Base-by-base conservation (phyloP, 35 echinoderm and acorn worm species). In the Ophiothrix spiculata region DNA sequence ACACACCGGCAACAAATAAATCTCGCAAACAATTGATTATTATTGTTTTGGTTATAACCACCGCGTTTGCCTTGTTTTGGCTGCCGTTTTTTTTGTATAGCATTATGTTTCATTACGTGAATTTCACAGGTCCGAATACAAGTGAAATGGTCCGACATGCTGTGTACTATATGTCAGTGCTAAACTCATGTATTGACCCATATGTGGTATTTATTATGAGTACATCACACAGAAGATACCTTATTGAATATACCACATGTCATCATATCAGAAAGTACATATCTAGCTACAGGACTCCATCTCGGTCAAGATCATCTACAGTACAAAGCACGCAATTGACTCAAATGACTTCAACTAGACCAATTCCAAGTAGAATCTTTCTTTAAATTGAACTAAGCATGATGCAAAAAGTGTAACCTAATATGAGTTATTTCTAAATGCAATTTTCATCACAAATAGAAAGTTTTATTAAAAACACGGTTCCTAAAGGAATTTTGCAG, bases 11-110 rank as follows among this genome's bases (percentile, higher is more conserved):
- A 10, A 69, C 8, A 4, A 69, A 69, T 69, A 69, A 69, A 69
- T 69, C 60, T 25, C 60, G 60, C 23, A 69, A 69, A 69, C 60
- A 69, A 69, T 25, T 69, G 25, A 69, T 69, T 69, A n/a, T 69
- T 2, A 69, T 69, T 25, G 60, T 69, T 25, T 28, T 69, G 17
- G 60, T 69, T 25, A 69, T 69, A 10, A 69, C 60, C 3, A 69
- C 1, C 25, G 25, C 60, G 1, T 69, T 69, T 69, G 60, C 60
- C 1, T 25, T 69, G 17, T n/a, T 69, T 4, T 69, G 60, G 60
- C 29, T 69, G 29, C 60, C 60, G 1, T 28, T 25, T 69, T 25
- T 25, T 69, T n/a, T 69, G 3, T 69, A 69, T 28, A 69, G 60
- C 25, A 69, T 69, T n/a, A 25, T 69, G 60, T 69, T 69, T n/a